A percentile compares a stretch with the other conserved stretches of the same genome.
phyloP scores from a whole-genome alignment of 2,797 vertebrate species.

The Gymnothorax reevesii region DNA sequence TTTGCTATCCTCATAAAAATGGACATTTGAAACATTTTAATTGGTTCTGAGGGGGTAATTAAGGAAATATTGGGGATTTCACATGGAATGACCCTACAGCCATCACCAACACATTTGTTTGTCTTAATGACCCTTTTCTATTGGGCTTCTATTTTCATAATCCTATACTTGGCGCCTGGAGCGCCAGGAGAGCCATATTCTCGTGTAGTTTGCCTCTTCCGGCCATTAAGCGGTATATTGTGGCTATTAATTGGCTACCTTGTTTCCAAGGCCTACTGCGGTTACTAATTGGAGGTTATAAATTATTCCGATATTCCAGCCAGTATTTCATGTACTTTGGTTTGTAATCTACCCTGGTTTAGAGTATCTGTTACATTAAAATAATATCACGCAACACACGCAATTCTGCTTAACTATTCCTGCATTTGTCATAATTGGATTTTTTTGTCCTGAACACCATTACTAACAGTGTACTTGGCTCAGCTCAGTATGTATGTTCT shows the following conservation, averaged over 20 bases:
- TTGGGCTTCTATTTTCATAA: neutral
- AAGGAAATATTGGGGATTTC: too few relatives aligned
- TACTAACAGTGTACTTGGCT: constrained; percentile 31
- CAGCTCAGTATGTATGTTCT: constrained; percentile 44
- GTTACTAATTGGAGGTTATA: neutral
- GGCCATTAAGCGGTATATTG: neutral
- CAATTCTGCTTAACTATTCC: neutral
- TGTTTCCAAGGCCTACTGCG: neutral
- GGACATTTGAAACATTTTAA: too few relatives aligned
- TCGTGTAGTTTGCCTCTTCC: neutral
- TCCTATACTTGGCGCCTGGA: neutral
- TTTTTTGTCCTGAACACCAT: constrained; percentile 23
- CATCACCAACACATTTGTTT: neutral
- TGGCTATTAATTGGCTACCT: neutral
- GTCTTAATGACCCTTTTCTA: neutral
- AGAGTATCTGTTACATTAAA: neutral
- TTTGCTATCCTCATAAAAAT: too few relatives aligned
- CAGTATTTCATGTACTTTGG: neutral
- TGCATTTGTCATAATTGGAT: neutral
- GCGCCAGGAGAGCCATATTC: neutral
- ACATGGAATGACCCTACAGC: too few relatives aligned
- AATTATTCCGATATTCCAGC: neutral
- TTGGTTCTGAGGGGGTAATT: too few relatives aligned
- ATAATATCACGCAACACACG: neutral
- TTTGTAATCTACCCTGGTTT: neutral